phyloP scores from a whole-genome alignment of 2,113 vertebrate species.

The Nansenia antarctica region DNA sequence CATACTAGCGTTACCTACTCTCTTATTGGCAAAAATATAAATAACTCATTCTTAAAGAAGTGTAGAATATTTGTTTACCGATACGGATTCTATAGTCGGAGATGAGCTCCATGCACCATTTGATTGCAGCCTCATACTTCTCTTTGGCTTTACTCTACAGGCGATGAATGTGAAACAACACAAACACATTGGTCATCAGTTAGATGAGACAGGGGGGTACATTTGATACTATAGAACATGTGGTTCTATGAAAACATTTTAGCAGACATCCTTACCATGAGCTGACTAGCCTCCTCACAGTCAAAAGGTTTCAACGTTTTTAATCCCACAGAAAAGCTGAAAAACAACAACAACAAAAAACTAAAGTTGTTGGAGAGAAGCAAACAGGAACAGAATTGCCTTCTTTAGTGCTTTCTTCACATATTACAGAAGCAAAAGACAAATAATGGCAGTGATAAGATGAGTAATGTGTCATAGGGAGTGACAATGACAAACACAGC shows the following conservation, averaged over 20 bases:
- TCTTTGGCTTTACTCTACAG: conserved; percentile 81
- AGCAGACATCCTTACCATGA: conserved; percentile 74
- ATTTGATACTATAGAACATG: too few relatives aligned
- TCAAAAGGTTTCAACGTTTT: conserved; percentile 88
- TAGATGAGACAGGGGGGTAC: too few relatives aligned
- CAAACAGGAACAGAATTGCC: not conserved
- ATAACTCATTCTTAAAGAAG: not conserved
- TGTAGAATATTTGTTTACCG: conserved; percentile 66
- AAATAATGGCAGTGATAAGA: too few relatives aligned
- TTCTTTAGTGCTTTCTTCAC: too few relatives aligned
- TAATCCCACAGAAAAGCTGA: conserved; percentile 74
- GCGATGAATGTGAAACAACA: too few relatives aligned
- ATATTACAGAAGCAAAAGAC: too few relatives aligned
- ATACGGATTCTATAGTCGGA: conserved; percentile 85
- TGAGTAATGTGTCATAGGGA: too few relatives aligned
- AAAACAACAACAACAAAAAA: not conserved
- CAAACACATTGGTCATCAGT: not conserved
- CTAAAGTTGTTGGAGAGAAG: not conserved
- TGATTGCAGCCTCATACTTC: conserved; percentile 72
- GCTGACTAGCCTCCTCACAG: conserved; percentile 79
- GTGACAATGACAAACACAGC: not conserved
- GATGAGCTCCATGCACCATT: conserved; percentile 85
- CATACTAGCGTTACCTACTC: too few relatives aligned
- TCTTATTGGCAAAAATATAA: not conserved
- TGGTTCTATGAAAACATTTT: not conserved